These are phyloP conservation scores for Leptopilina boulardi DNA, from an alignment of 1,140 invertebrate species.

Conservation along the genomic window DNA sequence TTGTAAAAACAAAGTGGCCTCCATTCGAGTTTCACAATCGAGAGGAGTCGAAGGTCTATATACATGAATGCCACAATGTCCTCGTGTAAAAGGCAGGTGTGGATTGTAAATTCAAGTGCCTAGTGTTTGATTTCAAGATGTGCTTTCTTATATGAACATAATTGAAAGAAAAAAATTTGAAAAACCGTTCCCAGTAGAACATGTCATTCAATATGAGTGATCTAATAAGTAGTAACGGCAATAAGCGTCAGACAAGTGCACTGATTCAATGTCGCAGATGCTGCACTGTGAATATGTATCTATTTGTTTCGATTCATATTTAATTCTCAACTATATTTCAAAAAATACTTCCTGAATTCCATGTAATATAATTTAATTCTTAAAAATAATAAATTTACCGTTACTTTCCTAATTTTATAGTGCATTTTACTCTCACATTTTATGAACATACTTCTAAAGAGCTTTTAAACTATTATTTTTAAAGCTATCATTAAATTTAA, in stretches of 20 bases:
- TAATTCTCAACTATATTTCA: background rate
- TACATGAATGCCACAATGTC: background rate
- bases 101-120: constrained; percentile 27
- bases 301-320: background rate
- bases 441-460: too few species aligned
- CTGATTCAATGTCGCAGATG: constrained; percentile 25
- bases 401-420: too few species aligned
- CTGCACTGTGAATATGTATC: background rate
- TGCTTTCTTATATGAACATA: background rate
- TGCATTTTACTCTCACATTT: too few species aligned
- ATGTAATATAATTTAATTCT: too few species aligned
- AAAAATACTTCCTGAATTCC: too few species aligned
- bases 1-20: constrained; percentile 29
- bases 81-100: constrained; percentile 27
- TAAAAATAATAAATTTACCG: too few species aligned
- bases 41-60: constrained; percentile 14
- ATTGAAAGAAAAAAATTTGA: background rate
- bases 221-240: background rate
- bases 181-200: background rate
- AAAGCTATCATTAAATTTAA: too few species aligned
- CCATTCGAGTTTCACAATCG: constrained; percentile 18
- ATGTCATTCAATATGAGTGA: background rate
- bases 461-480: too few species aligned
- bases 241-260: background rate
- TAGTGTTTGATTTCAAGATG: constrained; percentile 1